These are phyloP conservation scores for Pseudonaja textilis DNA, from an alignment of 2,113 vertebrate species.

Conservation along the genomic window DNA sequence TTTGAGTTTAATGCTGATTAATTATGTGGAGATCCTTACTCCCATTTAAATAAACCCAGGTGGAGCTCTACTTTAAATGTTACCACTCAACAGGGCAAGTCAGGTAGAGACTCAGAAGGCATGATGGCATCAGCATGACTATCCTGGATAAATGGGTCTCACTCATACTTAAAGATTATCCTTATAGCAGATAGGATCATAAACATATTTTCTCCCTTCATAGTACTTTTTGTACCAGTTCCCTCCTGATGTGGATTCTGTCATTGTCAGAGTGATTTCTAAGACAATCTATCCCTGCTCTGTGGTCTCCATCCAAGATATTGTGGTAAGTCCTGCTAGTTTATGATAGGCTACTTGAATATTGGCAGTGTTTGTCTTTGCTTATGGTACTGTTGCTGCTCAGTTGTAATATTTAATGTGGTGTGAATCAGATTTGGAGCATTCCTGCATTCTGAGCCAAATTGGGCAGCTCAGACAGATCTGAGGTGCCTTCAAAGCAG, in stretches of 20 bases:
- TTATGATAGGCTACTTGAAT: background rate
- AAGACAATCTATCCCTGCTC: slow-evolving; percentile 72
- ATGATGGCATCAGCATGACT: background rate
- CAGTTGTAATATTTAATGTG: background rate
- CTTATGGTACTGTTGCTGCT: background rate
- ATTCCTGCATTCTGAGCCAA: background rate
- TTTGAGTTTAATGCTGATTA: background rate
- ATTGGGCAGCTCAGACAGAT: background rate
- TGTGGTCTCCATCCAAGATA: slow-evolving; percentile 79
- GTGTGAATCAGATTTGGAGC: background rate
- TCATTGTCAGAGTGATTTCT: slow-evolving; percentile 76
- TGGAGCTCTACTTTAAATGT: background rate
- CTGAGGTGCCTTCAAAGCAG: background rate
- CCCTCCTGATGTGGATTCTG: slow-evolving; percentile 74
- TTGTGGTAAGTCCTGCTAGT: slow-evolving; percentile 69
- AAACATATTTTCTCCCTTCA: slow-evolving; percentile 48
- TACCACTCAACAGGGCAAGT: background rate
- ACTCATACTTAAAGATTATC: background rate
- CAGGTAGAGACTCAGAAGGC: background rate
- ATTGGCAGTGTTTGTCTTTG: background rate
- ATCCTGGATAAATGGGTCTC: background rate
- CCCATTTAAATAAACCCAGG: background rate
- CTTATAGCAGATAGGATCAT: background rate
- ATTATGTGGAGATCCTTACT: background rate
- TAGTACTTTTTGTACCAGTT: slow-evolving; percentile 82